Base-by-base conservation (phyloP, 2,113 vertebrate species). In the Centropristis striata region DNA sequence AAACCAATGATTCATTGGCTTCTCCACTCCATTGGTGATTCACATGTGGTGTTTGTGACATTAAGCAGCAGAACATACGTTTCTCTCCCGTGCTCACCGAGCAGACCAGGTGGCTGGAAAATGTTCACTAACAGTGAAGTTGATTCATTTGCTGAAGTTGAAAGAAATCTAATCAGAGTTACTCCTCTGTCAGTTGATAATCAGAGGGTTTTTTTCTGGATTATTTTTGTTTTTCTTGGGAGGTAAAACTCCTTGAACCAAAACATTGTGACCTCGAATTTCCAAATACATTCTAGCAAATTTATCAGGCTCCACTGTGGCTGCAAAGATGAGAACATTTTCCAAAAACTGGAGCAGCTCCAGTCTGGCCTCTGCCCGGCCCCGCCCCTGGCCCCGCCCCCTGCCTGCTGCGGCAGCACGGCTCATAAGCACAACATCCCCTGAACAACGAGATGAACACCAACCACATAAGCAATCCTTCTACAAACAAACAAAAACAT, bases 1-100 rank as follows among this genome's bases (percentile, higher is more conserved):
- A 94, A 94, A 69, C 90, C 94, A 93, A 94, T 91, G 88, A 94
- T 93, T 92, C 90, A 94, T 90, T 91, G 91, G 91, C 88, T 87
- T 78, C 89, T 87, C 64, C 88, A 80, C 63, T 85, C 86, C 78
- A 88, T 25, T 61, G 83, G 86, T 84, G 92, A 93, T 93, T 93
- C 89, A 94, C 92, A 89, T 90, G 88, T 90, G 87, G 64, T 91
- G 86, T 91, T 74, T 89, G 90, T 88, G 90, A 92, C 84, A 88
- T 83, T 86, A 93, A 95, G 95, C 95, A 95, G 95, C 95, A 95
- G 90, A 93, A 88, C 81, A 64, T 37, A 81, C 81, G 66, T 85
- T 63, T 82, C 78, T 81, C 76, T 74, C 72, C 85, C 91, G 82
- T 75, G 85, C 44, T 80, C 44, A 28, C 53, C 2, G 75, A 85